Percentiles rank a stretch among this genome's conserved stretches.
Evolutionary conservation across 2,113 vertebrate species (phyloP).

Genomic region (Cricetomys ansorgei): DNA sequence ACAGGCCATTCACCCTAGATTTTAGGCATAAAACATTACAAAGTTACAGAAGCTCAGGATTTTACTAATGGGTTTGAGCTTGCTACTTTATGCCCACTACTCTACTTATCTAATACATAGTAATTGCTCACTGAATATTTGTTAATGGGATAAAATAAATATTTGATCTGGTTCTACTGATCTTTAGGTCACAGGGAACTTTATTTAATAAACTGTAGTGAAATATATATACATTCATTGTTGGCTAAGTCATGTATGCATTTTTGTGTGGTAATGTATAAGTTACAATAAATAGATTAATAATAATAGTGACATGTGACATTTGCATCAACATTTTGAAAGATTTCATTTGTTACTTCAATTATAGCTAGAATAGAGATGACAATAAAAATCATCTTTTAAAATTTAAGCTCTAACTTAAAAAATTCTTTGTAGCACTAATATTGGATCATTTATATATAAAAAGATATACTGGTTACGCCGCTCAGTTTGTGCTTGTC

Average conservation of each 20-base stretch:
- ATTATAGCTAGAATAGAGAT: neutral
- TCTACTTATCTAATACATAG: neutral
- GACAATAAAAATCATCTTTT: slow-evolving; percentile 31
- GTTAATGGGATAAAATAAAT: neutral
- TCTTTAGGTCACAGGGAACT: neutral
- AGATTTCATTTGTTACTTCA: slow-evolving; percentile 33
- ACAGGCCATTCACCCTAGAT: slow-evolving; percentile 5
- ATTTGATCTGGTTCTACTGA: neutral
- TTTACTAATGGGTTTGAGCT: neutral
- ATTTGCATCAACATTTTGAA: slow-evolving; percentile 26
- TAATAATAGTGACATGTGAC: neutral
- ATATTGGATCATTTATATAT: neutral
- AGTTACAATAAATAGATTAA: slow-evolving; percentile 10
- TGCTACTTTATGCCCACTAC: neutral
- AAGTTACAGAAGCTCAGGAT: neutral
- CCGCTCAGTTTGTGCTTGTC: neutral
- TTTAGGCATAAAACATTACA: neutral
- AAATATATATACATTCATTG: slow-evolving; percentile 19
- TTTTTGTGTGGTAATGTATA: slow-evolving; percentile 31
- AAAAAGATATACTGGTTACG: neutral
- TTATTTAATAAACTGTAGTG: slow-evolving; percentile 28
- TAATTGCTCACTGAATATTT: slow-evolving; percentile 31
- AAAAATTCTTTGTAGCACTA: slow-evolving; percentile 27
- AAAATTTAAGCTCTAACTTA: neutral
- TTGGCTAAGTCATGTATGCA: slow-evolving; percentile 34